Evolutionary conservation across 2,888 invertebrate genomes (phyloP).

Genomic region (Lingula anatina): DNA sequence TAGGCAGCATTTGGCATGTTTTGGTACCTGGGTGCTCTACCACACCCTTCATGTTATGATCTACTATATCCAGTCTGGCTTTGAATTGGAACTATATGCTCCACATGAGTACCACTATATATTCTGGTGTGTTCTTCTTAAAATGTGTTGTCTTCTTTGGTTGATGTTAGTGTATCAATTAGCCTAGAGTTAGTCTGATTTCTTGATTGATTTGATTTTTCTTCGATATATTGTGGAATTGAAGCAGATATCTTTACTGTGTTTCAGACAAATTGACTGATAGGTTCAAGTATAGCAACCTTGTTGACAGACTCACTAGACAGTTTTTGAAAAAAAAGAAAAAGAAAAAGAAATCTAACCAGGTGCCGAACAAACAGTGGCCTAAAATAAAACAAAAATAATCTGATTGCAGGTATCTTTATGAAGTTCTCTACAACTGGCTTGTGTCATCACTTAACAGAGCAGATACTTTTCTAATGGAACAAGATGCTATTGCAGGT

Average conservation of each 20-base stretch:
- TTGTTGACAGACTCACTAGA: no score
- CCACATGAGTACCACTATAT: constrained; percentile 94
- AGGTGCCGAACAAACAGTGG: no score
- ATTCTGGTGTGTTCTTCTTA: constrained; percentile 55
- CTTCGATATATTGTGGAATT: no score
- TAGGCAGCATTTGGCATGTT: constrained; percentile 74
- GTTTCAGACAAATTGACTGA: no score
- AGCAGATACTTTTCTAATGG: constrained; percentile 78
- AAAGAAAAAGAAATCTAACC: no score
- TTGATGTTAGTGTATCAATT: no score
- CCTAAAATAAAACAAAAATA: background rate
- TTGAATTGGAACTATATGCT: constrained; percentile 92
- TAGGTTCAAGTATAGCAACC: no score
- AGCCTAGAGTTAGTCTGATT: no score
- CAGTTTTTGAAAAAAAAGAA: no score
- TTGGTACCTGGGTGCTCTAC: constrained; percentile 89
- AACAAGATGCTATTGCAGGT: constrained; percentile 65
- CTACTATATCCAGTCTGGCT: constrained; percentile 86
- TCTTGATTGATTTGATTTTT: no score
- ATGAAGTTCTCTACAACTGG: constrained; percentile 93
- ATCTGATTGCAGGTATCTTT: constrained; percentile 65
- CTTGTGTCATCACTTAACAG: constrained; percentile 82
- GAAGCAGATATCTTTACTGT: no score
- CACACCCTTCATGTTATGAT: constrained; percentile 78
- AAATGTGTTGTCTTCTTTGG: no score